Evolutionary conservation across 2,113 vertebrate genomes (phyloP).

Genomic region (Melanerpes formicivorus): DNA sequence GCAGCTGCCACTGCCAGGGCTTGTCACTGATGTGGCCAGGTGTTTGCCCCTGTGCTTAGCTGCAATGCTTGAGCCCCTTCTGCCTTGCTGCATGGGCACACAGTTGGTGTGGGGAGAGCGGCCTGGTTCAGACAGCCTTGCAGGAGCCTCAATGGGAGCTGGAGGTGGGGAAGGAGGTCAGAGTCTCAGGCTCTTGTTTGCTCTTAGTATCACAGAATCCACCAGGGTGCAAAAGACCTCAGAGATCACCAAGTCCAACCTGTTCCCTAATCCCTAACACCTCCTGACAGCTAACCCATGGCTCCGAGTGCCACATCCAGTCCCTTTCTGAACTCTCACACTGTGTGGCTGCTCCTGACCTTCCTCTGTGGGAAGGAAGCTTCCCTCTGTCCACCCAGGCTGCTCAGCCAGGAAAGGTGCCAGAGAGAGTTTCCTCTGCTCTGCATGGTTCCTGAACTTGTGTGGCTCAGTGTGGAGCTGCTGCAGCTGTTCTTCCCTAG

Average conservation of each 20-base stretch:
- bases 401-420: not conserved
- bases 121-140: not conserved
- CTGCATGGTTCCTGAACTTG: not conserved
- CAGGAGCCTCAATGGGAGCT: not conserved
- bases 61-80: not conserved
- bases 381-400: not conserved
- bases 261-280: too few relatives aligned
- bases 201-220: too few relatives aligned
- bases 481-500: not conserved
- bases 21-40: rapidly evolving
- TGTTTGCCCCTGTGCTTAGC: not conserved
- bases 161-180: not conserved
- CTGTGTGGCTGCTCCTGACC: not conserved
- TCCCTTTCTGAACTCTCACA: rapidly evolving
- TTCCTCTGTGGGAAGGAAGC: not conserved
- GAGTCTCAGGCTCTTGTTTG: not conserved
- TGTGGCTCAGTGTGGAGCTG: not conserved
- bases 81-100: not conserved
- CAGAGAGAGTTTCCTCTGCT: not conserved
- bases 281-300: too few relatives aligned
- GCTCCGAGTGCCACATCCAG: too few relatives aligned
- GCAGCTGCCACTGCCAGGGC: too few relatives aligned
- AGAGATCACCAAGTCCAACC: too few relatives aligned
- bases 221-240: too few relatives aligned
- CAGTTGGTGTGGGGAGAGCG: not conserved